A percentile compares a stretch with the other conserved stretches of the same genome.
Conservation (phyloP, 2,797 vertebrate species). For the Bradypodion ventrale region DNA sequence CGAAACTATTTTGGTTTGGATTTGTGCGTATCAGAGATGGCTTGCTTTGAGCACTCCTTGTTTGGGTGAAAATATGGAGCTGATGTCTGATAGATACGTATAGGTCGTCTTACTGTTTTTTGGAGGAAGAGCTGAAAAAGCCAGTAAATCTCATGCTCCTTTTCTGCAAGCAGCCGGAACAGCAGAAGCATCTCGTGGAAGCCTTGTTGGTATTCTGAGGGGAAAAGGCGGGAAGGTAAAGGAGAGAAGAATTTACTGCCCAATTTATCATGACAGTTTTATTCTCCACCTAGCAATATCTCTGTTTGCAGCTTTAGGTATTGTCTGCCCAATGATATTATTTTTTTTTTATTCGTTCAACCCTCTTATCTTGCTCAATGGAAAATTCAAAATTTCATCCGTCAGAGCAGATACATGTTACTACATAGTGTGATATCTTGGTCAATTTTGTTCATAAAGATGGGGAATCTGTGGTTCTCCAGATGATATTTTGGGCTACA, state of each 20-base stretch:
- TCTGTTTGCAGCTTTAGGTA: too few species aligned
- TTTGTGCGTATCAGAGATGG: neutral
- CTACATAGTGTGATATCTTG: neutral
- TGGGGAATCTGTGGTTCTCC: neutral
- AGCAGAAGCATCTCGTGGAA: constrained; percentile 68
- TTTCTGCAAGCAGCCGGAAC: constrained; percentile 58
- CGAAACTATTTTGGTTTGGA: too few species aligned
- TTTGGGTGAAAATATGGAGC: too few species aligned
- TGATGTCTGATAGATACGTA: neutral
- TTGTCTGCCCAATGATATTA: neutral
- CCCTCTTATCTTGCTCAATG: neutral
- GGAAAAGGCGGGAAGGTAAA: too few species aligned
- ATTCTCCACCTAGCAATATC: neutral
- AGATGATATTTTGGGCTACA: too few species aligned
- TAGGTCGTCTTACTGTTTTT: constrained; percentile 52
- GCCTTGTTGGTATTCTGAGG: constrained; percentile 65
- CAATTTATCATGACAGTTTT: too few species aligned
- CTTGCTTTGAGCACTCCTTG: neutral
- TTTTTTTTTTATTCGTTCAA: neutral
- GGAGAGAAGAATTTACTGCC: neutral
- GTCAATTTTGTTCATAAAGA: too few species aligned
- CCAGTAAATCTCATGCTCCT: constrained; percentile 62
- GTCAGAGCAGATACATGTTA: neutral
- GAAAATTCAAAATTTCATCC: neutral
- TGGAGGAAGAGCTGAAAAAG: constrained; percentile 70